Base-by-base conservation (phyloP, 2,888 invertebrate species). In the Drosophila falleni region DNA sequence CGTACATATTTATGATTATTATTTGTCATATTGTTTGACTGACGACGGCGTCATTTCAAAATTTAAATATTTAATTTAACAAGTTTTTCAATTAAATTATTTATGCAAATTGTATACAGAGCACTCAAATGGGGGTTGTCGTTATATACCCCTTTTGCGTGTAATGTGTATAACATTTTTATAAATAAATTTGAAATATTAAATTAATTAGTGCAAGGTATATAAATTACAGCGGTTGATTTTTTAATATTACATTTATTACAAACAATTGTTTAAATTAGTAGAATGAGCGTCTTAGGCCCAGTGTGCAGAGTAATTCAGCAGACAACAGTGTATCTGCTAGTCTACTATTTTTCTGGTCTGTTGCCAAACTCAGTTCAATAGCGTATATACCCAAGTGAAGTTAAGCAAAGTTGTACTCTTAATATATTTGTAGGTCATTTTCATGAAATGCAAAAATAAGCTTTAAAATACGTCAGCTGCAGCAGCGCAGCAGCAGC, bases 41-140 rank as follows among this genome's bases (percentile, higher is more conserved):
- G 66, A 68, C 53, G 59, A 41, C 74, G 35, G 63, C 58, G 54
- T 64, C 71, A 56, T 56, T 44, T 46, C 33, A 23, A 62, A 74
- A 84, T 80, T 87, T 80, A 78, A 84, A 85, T 85, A 85, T 87
- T 82, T 84, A 70, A 87, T 87, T 81, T 81, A 82, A 77, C 82
- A 87, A 82, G 85, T 85, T 87, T 74, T 85, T 74, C 79, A 85
- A 87, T 87, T 85, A 72, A 87, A 82, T 84, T 82, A 80, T 63
- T 80, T 72, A 81, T 85, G 81, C 81, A 81, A 82, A 80, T 84
- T 80, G 72, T 59, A 8, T 15, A 11, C 53, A 19, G 39, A 9
- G 41, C 31, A 53, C 37, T 53, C 37, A 23, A 37, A 10, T 4
- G 23, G 37, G 51, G 37, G 26, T 26, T 51, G 35, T 33, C 31